These are phyloP conservation scores for Hippocampus barbouri DNA, from an alignment of 2,113 vertebrate species.

Conservation along the genomic window DNA sequence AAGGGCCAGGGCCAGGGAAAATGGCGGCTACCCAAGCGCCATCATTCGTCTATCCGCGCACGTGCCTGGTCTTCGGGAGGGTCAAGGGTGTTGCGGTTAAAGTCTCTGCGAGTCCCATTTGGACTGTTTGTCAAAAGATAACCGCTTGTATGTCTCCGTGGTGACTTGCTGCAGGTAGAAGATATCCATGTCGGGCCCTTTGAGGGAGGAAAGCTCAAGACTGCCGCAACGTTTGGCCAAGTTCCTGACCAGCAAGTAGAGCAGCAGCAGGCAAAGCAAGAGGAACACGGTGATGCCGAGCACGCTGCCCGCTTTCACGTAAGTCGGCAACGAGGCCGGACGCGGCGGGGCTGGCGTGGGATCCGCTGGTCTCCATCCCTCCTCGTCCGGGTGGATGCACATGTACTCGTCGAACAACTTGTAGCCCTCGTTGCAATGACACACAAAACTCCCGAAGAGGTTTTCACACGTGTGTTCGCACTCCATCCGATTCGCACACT, in stretches of 20 bases:
- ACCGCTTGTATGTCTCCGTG: constrained; percentile 56
- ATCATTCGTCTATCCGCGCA: not conserved
- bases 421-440: constrained; percentile 31
- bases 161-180: constrained; percentile 64
- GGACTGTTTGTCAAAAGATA: constrained; percentile 41
- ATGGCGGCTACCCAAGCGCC: not conserved
- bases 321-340: constrained; percentile 24
- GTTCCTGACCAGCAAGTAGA: constrained; percentile 17
- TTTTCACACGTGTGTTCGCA: constrained; percentile 48
- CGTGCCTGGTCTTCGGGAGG: not conserved
- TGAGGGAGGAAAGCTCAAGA: constrained; percentile 29
- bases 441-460: constrained; percentile 9
- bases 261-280: constrained; percentile 6
- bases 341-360: rapidly evolving
- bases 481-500: not conserved
- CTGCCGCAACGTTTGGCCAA: constrained; percentile 13
- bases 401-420: rapidly evolving
- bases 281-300: constrained; percentile 49
- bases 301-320: constrained; percentile 54
- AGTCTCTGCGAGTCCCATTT: constrained; percentile 29
- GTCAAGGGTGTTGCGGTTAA: not conserved
- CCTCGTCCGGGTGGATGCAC: not conserved
- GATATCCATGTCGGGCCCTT: constrained; percentile 35
- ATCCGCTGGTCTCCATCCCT: not conserved
- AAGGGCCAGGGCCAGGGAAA: too few relatives aligned